phyloP scores from a whole-genome alignment of 37 sponge, comb jelly and placozoan genomes.

The Chondrosia reniformis region DNA sequence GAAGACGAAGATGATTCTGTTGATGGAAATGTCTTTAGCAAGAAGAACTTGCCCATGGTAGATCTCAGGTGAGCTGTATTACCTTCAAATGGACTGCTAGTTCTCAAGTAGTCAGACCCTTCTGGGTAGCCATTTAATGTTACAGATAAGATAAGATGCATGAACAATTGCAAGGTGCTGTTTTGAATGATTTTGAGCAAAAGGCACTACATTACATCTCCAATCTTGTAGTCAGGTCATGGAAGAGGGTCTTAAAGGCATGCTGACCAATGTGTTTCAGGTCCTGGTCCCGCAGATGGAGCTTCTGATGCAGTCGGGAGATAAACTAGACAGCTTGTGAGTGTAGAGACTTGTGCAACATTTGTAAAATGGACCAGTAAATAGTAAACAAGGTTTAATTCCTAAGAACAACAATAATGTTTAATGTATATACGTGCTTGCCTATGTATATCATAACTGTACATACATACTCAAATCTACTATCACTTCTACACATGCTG shows the following conservation, averaged over 20 bases:
- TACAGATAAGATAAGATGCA: too few relatives aligned
- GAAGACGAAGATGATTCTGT: not conserved
- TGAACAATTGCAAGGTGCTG: too few relatives aligned
- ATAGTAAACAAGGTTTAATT: too few relatives aligned
- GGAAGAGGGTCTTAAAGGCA: slow-evolving; percentile 16
- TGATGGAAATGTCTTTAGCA: not conserved
- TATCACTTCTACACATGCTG: not conserved
- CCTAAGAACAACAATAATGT: too few relatives aligned
- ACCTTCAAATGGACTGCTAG: too few relatives aligned
- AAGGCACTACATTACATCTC: too few relatives aligned
- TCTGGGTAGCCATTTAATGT: too few relatives aligned
- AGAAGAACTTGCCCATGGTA: not conserved
- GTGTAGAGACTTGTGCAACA: too few relatives aligned
- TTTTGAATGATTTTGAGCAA: too few relatives aligned
- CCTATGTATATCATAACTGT: slow-evolving; percentile 4
- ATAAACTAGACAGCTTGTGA: slow-evolving; percentile 73
- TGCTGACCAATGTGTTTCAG: slow-evolving; percentile 59
- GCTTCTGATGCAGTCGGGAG: slow-evolving; percentile 70
- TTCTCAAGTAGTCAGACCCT: too few relatives aligned
- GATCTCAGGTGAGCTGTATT: slow-evolving; percentile 5
- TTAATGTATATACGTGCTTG: not conserved
- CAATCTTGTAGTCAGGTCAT: not conserved
- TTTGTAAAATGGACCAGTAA: too few relatives aligned
- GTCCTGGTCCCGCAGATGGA: slow-evolving; percentile 70
- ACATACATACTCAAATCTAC: slow-evolving; percentile 6